phyloP scores from a whole-genome alignment of 2,113 vertebrate genomes.

The Dinomys branickii region DNA sequence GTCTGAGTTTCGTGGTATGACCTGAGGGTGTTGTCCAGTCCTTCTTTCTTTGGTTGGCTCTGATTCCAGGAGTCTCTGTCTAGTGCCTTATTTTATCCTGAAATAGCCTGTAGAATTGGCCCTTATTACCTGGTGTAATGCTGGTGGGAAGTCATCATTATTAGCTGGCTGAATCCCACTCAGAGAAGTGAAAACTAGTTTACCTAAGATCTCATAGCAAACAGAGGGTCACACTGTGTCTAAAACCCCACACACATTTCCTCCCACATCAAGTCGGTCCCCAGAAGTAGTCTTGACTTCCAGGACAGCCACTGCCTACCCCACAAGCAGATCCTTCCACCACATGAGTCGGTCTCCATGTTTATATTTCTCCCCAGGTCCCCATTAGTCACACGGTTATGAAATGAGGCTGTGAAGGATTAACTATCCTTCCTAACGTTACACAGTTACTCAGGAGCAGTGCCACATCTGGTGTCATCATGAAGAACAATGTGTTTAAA shows the following conservation, averaged over 20 bases:
- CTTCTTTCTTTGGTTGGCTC: background rate
- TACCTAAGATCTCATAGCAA: background rate
- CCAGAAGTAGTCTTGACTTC: background rate
- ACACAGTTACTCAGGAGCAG: background rate
- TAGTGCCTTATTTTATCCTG: background rate
- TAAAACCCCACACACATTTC: background rate
- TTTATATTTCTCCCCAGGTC: background rate
- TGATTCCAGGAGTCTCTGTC: background rate
- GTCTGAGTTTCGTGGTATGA: background rate
- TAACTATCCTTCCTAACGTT: background rate
- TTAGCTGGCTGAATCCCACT: background rate
- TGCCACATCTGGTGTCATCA: background rate
- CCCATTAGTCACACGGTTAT: background rate
- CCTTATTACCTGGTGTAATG: background rate
- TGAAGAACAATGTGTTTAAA: slow-evolving; percentile 17
- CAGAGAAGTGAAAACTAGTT: background rate
- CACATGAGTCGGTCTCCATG: background rate
- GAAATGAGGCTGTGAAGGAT: background rate
- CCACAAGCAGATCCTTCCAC: background rate
- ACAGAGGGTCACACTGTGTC: background rate
- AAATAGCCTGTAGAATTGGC: background rate
- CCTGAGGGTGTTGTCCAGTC: background rate
- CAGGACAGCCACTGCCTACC: too few relatives aligned
- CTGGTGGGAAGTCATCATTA: background rate
- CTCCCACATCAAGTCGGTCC: fast-evolving